Evolutionary conservation across 2,113 vertebrate genomes (phyloP).

Genomic region (Aegithalos caudatus): DNA sequence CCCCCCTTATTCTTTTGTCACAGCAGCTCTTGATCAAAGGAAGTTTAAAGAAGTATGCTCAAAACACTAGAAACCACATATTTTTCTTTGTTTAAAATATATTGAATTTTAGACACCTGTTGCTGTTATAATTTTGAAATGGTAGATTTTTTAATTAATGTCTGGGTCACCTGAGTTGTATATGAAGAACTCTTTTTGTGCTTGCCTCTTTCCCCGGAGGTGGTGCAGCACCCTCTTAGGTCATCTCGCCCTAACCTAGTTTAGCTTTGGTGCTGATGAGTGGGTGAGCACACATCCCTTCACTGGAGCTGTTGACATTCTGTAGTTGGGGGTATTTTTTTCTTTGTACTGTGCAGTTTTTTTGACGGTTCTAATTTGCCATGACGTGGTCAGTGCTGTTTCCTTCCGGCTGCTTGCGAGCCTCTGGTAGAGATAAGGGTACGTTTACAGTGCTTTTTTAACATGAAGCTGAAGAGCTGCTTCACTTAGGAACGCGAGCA

Average conservation of each 20-base stretch:
- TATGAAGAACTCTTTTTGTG: accelerated
- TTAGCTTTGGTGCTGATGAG: background rate
- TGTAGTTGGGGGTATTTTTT: constrained; percentile 44
- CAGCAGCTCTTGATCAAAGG: background rate
- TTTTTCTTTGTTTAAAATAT: background rate
- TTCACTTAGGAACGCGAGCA: background rate
- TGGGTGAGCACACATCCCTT: background rate
- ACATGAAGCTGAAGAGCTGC: constrained; percentile 30
- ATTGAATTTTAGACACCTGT: background rate
- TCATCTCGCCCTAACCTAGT: background rate
- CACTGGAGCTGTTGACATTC: constrained; percentile 54
- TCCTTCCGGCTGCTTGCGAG: constrained; percentile 82
- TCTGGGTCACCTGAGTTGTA: background rate
- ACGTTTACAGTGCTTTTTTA: constrained; percentile 51
- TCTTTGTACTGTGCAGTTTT: constrained; percentile 69
- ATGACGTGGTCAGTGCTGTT: constrained; percentile 80
- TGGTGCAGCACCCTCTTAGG: background rate
- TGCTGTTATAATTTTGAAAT: background rate
- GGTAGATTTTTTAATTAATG: background rate
- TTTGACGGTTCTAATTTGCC: constrained; percentile 81
- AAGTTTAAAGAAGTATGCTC: background rate
- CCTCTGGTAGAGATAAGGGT: constrained; percentile 77
- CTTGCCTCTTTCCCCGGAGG: background rate
- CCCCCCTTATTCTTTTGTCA: background rate
- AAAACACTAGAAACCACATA: background rate